These are phyloP conservation scores for Gasteruption jaculator DNA, from an alignment of 2,888 invertebrate genomes.

Conservation along the genomic window DNA sequence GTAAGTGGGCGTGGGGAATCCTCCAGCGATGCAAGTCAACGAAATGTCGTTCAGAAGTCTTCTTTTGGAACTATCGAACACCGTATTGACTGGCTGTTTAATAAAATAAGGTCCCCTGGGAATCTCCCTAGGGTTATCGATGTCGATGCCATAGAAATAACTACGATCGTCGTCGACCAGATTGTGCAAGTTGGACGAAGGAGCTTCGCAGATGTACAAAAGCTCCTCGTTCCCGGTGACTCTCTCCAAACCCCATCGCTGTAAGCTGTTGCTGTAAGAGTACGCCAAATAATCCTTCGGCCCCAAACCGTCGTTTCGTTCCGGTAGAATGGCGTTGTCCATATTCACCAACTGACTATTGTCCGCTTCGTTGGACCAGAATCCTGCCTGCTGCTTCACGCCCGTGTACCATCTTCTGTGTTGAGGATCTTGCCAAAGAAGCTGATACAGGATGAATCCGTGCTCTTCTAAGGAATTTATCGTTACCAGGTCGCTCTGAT, in stretches of 20 bases:
- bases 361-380: constrained; percentile 81
- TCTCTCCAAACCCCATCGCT: constrained; percentile 81
- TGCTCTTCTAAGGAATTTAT: constrained; percentile 83
- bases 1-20: constrained; percentile 85
- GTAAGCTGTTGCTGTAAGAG: constrained; percentile 56
- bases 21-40: constrained; percentile 77
- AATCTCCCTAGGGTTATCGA: constrained; percentile 74
- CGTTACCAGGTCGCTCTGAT: constrained; percentile 74
- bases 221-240: constrained; percentile 73
- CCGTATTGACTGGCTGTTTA: constrained; percentile 76
- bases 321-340: constrained; percentile 78
- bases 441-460: constrained; percentile 75
- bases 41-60: constrained; percentile 70
- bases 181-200: constrained; percentile 67
- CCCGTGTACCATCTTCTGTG: constrained; percentile 85
- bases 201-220: constrained; percentile 86
- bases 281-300: constrained; percentile 76
- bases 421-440: constrained; percentile 80
- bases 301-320: constrained; percentile 52
- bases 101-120: constrained; percentile 87
- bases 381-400: constrained; percentile 69
- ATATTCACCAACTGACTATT: constrained; percentile 72
- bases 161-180: constrained; percentile 71
- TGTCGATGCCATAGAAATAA: constrained; percentile 81
- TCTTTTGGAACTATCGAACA: constrained; percentile 75